Evolutionary conservation across 2,113 vertebrate genomes (phyloP).

Genomic region (Ameiurus melas): DNA sequence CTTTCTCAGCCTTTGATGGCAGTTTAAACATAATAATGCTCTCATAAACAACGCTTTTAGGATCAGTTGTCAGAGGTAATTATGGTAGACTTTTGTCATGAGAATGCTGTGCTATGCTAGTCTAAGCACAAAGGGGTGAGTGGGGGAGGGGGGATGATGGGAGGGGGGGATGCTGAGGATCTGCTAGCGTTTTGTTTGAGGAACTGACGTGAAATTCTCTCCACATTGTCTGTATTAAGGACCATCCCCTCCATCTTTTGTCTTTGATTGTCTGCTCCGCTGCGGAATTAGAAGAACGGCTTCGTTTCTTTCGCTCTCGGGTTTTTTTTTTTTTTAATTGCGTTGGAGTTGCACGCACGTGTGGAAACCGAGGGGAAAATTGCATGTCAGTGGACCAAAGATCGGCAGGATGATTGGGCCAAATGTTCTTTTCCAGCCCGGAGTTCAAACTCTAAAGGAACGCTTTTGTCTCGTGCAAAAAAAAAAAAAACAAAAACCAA

Average conservation of each 20-base stretch:
- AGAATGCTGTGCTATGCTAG: constrained; percentile 33
- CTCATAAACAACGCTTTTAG: constrained; percentile 59
- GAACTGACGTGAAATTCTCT: constrained; percentile 34
- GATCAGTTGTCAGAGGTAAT: constrained; percentile 57
- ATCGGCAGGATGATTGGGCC: constrained; percentile 47
- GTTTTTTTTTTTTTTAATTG: constrained; percentile 19
- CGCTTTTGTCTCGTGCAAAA: neutral
- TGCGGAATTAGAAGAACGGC: constrained; percentile 2
- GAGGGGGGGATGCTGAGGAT: neutral
- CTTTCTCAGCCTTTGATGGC: constrained; percentile 54
- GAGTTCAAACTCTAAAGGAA: constrained; percentile 39
- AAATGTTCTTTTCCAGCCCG: constrained; percentile 30
- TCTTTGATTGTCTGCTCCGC: constrained; percentile 20
- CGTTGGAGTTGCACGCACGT: constrained; percentile 28
- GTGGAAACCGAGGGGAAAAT: constrained; percentile 12
- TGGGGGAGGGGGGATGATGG: neutral
- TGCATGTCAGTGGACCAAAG: constrained; percentile 19
- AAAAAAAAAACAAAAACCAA: neutral
- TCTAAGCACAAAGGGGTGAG: constrained; percentile 43
- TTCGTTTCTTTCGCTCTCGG: neutral
- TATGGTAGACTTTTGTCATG: constrained; percentile 50
- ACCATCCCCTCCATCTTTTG: constrained; percentile 7
- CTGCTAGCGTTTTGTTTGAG: constrained; percentile 54
- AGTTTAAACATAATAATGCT: constrained; percentile 56
- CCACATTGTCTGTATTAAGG: constrained; percentile 49